Evolutionary conservation across 1,140 invertebrate genomes (phyloP).

Genomic region (Aphidius ervi): DNA sequence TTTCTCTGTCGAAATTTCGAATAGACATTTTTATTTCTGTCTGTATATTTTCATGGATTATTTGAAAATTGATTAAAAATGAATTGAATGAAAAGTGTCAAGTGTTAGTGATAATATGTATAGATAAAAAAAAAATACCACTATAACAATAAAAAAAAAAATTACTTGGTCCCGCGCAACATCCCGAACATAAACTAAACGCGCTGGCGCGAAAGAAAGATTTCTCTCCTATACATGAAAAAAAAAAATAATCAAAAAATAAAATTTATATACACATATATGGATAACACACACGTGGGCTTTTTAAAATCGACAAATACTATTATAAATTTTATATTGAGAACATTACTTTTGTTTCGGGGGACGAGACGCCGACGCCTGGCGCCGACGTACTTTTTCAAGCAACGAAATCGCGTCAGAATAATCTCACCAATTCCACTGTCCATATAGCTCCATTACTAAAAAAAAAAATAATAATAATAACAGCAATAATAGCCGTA

Average conservation of each 20-base stretch:
- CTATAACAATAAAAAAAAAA: conserved; percentile 1
- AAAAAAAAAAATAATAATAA: conserved; percentile 30
- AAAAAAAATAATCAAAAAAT: neutral
- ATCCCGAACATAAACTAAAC: conserved; percentile 27
- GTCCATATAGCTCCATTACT: conserved; percentile 34
- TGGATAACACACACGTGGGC: conserved; percentile 35
- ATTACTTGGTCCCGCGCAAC: conserved; percentile 32
- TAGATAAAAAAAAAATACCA: too few relatives aligned
- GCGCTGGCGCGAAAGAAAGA: neutral
- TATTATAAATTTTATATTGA: conserved; percentile 54
- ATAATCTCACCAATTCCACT: conserved; percentile 48
- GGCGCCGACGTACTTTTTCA: conserved; percentile 48
- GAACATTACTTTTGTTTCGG: conserved; percentile 39
- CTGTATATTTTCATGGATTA: too few relatives aligned
- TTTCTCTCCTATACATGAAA: too few relatives aligned
- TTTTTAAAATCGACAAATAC: conserved; percentile 53
- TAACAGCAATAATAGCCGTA: conserved; percentile 7
- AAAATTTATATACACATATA: conserved; percentile 12
- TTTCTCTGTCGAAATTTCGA: too few relatives aligned
- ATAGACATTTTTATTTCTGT: too few relatives aligned
- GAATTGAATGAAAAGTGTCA: too few relatives aligned
- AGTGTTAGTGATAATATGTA: too few relatives aligned
- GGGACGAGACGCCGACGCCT: conserved; percentile 43
- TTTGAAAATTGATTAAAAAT: too few relatives aligned
- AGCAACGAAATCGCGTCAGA: conserved; percentile 42